A percentile compares a stretch with the other conserved stretches of the same genome.
phyloP scores from a whole-genome alignment of 2,113 vertebrate genomes.

The Elephantulus edwardii region DNA sequence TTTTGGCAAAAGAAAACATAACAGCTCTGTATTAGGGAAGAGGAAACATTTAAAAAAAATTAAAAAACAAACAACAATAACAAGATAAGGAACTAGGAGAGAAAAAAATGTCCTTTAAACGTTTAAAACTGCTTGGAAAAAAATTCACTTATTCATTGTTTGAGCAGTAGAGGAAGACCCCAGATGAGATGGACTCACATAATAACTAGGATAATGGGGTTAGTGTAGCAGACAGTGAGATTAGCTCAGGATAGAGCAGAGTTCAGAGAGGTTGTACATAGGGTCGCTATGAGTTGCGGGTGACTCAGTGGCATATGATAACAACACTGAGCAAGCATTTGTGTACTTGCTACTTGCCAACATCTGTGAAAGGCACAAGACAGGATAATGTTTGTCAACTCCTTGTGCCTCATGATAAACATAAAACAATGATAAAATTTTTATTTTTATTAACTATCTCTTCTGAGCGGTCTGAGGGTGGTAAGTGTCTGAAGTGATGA shows the following conservation, averaged over 20 bases:
- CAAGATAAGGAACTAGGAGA: slow-evolving; percentile 5
- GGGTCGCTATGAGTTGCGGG: too few relatives aligned
- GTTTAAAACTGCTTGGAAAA: slow-evolving; percentile 24
- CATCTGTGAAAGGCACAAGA: slow-evolving; percentile 10
- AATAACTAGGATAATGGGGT: too few relatives aligned
- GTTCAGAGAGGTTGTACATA: too few relatives aligned
- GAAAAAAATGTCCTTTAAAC: slow-evolving; percentile 30
- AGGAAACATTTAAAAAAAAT: slow-evolving; percentile 22
- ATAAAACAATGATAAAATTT: not conserved
- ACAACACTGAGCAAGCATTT: not conserved
- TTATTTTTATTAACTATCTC: not conserved
- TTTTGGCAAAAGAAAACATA: slow-evolving; percentile 53
- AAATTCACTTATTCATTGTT: not conserved
- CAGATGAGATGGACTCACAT: too few relatives aligned
- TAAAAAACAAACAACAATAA: too few relatives aligned
- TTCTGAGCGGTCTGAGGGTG: not conserved
- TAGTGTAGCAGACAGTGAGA: too few relatives aligned
- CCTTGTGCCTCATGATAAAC: not conserved
- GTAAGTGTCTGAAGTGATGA: not conserved
- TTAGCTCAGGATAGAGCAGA: too few relatives aligned
- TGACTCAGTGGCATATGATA: too few relatives aligned
- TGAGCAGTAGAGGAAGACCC: too few relatives aligned
- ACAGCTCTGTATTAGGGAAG: not conserved
- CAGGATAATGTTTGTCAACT: not conserved
- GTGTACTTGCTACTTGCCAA: not conserved